Evolutionary conservation across 1,140 invertebrate species (phyloP).

Genomic region (Thaumatotibia leucotreta): DNA sequence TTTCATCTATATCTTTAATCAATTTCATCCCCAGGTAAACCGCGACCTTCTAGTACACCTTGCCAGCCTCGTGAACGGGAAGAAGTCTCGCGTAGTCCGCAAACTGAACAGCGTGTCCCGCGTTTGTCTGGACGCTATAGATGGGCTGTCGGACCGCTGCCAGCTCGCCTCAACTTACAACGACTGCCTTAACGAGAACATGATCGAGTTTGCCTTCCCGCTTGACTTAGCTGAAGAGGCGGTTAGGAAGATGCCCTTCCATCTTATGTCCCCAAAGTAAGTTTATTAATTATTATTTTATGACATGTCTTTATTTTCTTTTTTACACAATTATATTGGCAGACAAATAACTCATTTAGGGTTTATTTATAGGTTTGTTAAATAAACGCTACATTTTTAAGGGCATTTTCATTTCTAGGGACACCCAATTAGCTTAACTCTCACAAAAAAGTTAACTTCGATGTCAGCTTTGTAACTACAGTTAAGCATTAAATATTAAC

Average conservation of each 20-base stretch:
- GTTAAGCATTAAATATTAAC: no score
- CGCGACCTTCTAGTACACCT: constrained; percentile 58
- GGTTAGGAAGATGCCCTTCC: constrained; percentile 66
- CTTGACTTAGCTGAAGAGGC: constrained; percentile 66
- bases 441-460: no score
- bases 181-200: constrained; percentile 66
- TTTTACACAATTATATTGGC: no score
- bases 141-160: constrained; percentile 61
- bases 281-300: no score
- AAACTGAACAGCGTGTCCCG: constrained; percentile 60
- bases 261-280: constrained; percentile 67
- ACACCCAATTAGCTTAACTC: no score
- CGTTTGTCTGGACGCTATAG: constrained; percentile 59
- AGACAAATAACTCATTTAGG: no score
- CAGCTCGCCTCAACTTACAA: constrained; percentile 65
- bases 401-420: no score
- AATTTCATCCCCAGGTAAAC: constrained; percentile 43
- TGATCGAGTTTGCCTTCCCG: constrained; percentile 66
- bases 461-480: no score
- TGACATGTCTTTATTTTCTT: no score
- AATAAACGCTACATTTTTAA: no score
- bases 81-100: constrained; percentile 57
- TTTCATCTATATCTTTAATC: no score
- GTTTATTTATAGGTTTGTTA: no score
- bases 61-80: constrained; percentile 62